Evolutionary conservation across 2,113 vertebrate species (phyloP).

Genomic region (Dendrocopos noguchii): DNA sequence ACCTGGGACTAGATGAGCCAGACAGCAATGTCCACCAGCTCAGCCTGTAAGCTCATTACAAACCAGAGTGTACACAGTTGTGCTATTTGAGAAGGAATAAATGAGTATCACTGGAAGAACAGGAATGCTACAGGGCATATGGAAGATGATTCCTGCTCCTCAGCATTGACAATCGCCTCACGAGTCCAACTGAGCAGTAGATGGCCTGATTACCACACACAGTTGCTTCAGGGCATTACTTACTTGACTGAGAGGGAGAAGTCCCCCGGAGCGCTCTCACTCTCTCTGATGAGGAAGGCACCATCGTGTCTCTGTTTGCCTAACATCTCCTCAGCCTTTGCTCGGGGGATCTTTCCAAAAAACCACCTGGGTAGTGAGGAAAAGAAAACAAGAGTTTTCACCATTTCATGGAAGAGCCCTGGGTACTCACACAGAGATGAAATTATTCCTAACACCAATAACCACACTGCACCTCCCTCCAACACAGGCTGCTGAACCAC

Average conservation of each 20-base stretch:
- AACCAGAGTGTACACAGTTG: neutral
- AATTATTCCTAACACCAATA: neutral
- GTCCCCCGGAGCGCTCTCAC: constrained; percentile 97
- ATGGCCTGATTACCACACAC: neutral
- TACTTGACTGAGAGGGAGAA: constrained; percentile 99
- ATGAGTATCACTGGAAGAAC: neutral
- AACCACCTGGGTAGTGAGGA: constrained; percentile 88
- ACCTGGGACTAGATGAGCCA: neutral
- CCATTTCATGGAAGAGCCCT: neutral
- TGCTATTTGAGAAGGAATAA: neutral
- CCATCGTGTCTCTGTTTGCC: constrained; percentile 98
- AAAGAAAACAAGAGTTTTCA: neutral
- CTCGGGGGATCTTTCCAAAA: constrained; percentile 97
- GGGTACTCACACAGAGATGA: neutral
- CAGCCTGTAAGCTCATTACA: neutral
- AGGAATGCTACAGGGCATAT: neutral
- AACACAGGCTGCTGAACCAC: neutral
- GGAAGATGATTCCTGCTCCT: neutral
- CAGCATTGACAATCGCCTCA: neutral
- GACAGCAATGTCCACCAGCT: neutral
- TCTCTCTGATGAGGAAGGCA: constrained; percentile 98
- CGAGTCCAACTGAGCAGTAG: neutral
- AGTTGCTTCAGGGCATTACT: constrained; percentile 64
- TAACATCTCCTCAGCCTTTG: constrained; percentile 97
- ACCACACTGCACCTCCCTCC: neutral